Evolutionary conservation across 2,113 vertebrate species (phyloP).

Genomic region (Actenoides lindsayi): DNA sequence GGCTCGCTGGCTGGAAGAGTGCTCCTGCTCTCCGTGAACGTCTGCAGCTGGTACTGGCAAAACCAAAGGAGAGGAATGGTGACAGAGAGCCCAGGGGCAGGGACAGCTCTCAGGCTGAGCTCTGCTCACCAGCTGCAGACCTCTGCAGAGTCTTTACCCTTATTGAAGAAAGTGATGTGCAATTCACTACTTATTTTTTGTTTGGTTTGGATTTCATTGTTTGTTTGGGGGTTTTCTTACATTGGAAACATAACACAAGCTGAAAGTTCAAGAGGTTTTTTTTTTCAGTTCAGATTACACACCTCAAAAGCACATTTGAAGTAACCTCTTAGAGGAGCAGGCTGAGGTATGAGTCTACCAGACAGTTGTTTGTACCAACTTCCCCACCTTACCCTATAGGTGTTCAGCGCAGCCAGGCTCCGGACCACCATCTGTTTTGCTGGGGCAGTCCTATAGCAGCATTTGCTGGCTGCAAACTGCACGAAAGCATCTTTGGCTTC

Average conservation of each 20-base stretch:
- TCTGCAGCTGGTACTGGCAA: neutral
- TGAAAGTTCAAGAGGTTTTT: neutral
- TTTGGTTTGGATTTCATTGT: neutral
- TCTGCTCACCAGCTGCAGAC: neutral
- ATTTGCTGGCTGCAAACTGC: constrained; percentile 62
- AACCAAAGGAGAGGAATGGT: neutral
- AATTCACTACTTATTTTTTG: too few species aligned
- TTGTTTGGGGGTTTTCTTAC: neutral
- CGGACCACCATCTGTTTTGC: constrained; percentile 65
- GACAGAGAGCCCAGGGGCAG: neutral
- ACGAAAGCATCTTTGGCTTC: constrained; percentile 66
- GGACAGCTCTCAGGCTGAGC: neutral
- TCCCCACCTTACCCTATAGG: constrained; percentile 61
- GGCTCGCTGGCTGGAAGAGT: neutral
- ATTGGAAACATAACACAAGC: neutral
- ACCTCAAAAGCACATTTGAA: neutral
- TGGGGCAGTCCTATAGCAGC: constrained; percentile 69
- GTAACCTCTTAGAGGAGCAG: too few species aligned
- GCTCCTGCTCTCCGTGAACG: neutral
- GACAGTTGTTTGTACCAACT: rapidly evolving
- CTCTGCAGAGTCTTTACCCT: neutral
- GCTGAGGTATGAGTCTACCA: rapidly evolving
- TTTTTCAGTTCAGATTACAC: neutral
- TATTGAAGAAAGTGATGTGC: rapidly evolving
- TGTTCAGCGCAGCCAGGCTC: constrained; percentile 67